Conservation (phyloP, 2,113 vertebrate genomes). For the Elaphurus davidianus region DNA sequence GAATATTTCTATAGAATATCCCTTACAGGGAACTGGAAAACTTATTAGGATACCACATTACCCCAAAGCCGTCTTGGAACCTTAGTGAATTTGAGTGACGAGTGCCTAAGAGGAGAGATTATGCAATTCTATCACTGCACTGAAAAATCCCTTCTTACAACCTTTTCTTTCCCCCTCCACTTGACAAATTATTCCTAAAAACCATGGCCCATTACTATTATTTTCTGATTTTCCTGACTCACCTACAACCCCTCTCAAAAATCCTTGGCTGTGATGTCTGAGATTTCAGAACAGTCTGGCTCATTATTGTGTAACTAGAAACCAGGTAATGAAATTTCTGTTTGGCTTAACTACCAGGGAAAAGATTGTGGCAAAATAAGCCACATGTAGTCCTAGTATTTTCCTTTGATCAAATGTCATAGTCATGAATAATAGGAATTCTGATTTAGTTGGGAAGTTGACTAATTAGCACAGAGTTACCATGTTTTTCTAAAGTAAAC, state of each 20-base stretch:
- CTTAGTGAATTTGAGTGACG: background rate
- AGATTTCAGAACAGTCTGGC: constrained; percentile 39
- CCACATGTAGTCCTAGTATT: constrained; percentile 27
- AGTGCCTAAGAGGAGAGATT: constrained; percentile 44
- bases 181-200: constrained; percentile 29
- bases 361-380: constrained; percentile 65
- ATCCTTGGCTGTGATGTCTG: background rate
- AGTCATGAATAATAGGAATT: constrained; percentile 59
- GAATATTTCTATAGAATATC: background rate
- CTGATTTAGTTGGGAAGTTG: constrained; percentile 39
- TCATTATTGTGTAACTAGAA: constrained; percentile 65
- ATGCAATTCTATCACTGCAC: background rate
- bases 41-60: background rate
- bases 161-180: background rate
- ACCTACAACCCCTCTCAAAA: constrained; percentile 36
- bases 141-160: background rate
- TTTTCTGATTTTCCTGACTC: constrained; percentile 53
- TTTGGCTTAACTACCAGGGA: constrained; percentile 78
- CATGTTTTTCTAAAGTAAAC: constrained; percentile 7
- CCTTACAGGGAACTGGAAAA: background rate
- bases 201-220: background rate
- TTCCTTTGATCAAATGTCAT: constrained; percentile 64
- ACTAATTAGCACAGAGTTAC: background rate
- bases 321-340: constrained; percentile 63
- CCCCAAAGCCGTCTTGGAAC: background rate